Conservation (phyloP, 1,140 invertebrate species). For the Laodelphax striatellus region DNA sequence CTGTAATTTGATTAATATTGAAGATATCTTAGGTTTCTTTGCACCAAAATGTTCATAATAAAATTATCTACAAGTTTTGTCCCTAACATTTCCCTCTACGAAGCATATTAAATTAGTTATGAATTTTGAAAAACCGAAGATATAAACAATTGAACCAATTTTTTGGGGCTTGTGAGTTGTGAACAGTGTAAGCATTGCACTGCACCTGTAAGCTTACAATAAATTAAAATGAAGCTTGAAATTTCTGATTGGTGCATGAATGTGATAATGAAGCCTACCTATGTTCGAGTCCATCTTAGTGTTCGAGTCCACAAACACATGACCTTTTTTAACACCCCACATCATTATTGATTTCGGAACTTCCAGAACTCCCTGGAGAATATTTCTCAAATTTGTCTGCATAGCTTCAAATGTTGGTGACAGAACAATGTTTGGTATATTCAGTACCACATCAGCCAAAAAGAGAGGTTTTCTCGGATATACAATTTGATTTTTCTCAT, state of each 20-base stretch:
- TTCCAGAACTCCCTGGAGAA: constrained; percentile 47
- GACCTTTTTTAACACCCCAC: constrained; percentile 42
- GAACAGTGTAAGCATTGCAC: too few relatives aligned
- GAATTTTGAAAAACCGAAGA: too few relatives aligned
- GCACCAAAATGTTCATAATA: too few relatives aligned
- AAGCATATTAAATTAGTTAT: too few relatives aligned
- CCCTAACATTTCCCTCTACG: too few relatives aligned
- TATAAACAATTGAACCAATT: too few relatives aligned
- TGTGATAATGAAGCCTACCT: not conserved
- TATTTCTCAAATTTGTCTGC: constrained; percentile 53
- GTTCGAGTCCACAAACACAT: not conserved
- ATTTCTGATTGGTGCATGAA: not conserved
- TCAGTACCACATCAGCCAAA: constrained; percentile 43
- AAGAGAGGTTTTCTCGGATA: constrained; percentile 34
- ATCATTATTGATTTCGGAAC: constrained; percentile 49
- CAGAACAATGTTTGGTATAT: constrained; percentile 47
- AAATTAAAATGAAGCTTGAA: too few relatives aligned
- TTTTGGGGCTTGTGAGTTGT: too few relatives aligned
- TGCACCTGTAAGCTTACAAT: too few relatives aligned
- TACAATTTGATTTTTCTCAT: not conserved
- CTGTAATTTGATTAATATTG: too few relatives aligned
- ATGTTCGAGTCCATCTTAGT: not conserved
- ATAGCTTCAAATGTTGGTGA: constrained; percentile 56
- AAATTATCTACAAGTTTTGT: too few relatives aligned
- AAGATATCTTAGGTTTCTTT: too few relatives aligned